Evolutionary conservation across 2,113 vertebrate species (phyloP).

Genomic region (Melanerpes aurifrons): DNA sequence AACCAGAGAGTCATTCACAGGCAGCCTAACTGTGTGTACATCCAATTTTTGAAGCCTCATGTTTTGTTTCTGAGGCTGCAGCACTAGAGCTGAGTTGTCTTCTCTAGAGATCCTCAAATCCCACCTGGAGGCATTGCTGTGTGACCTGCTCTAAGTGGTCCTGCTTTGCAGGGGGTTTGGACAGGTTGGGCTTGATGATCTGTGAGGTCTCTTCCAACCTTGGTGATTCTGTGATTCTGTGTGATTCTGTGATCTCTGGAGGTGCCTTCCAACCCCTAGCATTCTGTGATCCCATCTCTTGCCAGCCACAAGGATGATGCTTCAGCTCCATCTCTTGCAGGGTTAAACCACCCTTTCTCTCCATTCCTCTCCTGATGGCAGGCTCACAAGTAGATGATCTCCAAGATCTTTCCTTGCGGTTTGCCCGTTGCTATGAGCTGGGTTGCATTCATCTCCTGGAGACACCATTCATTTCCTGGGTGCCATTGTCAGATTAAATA

Average conservation of each 20-base stretch:
- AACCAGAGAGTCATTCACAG: accelerated
- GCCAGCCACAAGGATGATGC: background rate
- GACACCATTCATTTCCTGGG: slow-evolving; percentile 52
- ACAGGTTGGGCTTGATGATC: too few relatives aligned
- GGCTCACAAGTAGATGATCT: background rate
- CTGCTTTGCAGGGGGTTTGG: too few relatives aligned
- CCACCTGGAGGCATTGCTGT: too few relatives aligned
- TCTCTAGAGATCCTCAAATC: too few relatives aligned
- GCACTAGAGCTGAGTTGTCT: background rate
- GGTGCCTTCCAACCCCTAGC: too few relatives aligned
- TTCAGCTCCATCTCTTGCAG: background rate
- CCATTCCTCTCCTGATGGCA: background rate
- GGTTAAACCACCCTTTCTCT: background rate
- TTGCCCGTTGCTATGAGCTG: slow-evolving; percentile 43
- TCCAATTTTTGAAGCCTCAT: accelerated
- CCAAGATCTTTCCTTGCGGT: slow-evolving; percentile 25
- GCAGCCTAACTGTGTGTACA: background rate
- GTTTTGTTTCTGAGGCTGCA: background rate
- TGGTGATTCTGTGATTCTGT: too few relatives aligned
- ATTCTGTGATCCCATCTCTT: background rate
- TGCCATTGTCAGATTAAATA: slow-evolving; percentile 64
- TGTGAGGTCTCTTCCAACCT: too few relatives aligned
- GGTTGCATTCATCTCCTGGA: slow-evolving; percentile 18
- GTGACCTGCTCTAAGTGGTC: too few relatives aligned
- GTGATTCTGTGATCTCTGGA: too few relatives aligned